Evolutionary conservation across 2,113 vertebrate species (phyloP).

Genomic region (Aramus guarauna): DNA sequence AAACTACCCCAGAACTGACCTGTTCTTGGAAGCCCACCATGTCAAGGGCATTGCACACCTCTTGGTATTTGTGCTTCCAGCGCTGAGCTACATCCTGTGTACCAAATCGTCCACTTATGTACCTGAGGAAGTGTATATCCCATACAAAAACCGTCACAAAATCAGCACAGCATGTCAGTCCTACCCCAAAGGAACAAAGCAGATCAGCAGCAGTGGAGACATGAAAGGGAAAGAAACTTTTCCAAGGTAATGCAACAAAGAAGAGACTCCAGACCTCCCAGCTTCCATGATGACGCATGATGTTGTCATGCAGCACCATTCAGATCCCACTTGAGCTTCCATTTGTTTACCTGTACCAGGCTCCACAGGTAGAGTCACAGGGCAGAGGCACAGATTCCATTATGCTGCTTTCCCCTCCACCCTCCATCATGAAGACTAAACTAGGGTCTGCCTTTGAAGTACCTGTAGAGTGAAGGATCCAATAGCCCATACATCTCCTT

Average conservation of each 20-base stretch:
- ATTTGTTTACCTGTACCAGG: not conserved
- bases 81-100: slow-evolving; percentile 34
- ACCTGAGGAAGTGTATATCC: slow-evolving; percentile 62
- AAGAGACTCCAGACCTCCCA: not conserved
- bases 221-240: not conserved
- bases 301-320: not conserved
- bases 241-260: not conserved
- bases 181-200: not conserved
- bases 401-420: not conserved
- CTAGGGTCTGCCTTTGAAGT: not conserved
- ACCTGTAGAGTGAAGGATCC: slow-evolving; percentile 77
- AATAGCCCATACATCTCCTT: slow-evolving; percentile 76
- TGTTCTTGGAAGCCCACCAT: slow-evolving; percentile 82
- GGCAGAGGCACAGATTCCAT: not conserved
- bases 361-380: not conserved
- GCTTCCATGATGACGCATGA: not conserved
- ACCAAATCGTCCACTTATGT: slow-evolving; percentile 67
- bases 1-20: slow-evolving; percentile 41
- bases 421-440: not conserved
- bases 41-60: slow-evolving; percentile 78
- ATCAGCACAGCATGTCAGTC: not conserved
- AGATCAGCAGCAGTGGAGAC: not conserved
- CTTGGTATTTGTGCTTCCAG: slow-evolving; percentile 72
- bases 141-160: not conserved
- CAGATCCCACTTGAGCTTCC: not conserved